phyloP scores from a whole-genome alignment of 2,113 vertebrate genomes.

The Halichoerus grypus region DNA sequence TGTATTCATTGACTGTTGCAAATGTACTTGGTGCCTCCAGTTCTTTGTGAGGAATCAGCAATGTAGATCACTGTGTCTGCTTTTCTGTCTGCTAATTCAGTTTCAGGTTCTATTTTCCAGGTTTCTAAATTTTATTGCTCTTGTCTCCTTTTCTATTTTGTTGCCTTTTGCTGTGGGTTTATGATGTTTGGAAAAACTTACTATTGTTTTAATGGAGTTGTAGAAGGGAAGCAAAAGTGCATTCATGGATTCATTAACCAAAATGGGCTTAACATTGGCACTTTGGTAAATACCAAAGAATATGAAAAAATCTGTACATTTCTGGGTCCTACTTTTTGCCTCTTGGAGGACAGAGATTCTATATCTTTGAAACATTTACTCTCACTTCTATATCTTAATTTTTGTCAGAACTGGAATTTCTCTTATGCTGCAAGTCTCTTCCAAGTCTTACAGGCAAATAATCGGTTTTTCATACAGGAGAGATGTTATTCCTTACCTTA shows the following conservation, averaged over 20 bases:
- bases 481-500: neutral
- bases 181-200: neutral
- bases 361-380: constrained; percentile 10
- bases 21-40: neutral
- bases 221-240: neutral
- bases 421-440: neutral
- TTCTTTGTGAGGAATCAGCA: neutral
- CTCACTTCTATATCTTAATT: neutral
- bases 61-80: neutral
- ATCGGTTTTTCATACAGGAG: neutral
- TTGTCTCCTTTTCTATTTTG: neutral
- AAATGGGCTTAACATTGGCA: neutral
- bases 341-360: neutral
- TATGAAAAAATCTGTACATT: neutral
- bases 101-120: neutral
- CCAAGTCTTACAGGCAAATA: neutral
- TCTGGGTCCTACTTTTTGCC: neutral
- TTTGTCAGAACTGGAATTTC: neutral
- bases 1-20: neutral
- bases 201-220: neutral
- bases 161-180: neutral
- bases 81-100: neutral
- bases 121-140: neutral
- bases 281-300: neutral
- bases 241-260: neutral